Conservation (phyloP, 2,797 vertebrate genomes). For the Crenichthys baileyi region DNA sequence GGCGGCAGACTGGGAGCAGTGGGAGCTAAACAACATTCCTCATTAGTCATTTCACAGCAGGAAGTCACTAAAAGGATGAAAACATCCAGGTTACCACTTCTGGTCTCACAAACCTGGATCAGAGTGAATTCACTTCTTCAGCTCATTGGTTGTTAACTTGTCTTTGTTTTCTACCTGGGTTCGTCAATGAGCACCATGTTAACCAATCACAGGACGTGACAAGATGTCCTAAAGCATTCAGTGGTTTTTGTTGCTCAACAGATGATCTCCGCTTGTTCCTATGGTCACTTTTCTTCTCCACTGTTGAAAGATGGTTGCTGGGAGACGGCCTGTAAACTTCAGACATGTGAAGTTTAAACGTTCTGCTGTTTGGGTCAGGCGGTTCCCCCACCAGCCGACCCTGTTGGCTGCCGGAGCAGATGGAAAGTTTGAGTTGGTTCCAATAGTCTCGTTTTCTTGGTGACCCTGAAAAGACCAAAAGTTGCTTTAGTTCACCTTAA, state of each 20-base stretch:
- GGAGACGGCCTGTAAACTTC: not conserved
- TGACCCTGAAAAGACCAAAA: not conserved
- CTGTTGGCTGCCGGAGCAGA: not conserved
- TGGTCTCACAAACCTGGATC: not conserved
- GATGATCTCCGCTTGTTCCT: not conserved
- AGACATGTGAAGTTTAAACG: not conserved
- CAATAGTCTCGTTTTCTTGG: not conserved
- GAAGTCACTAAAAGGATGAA: not conserved
- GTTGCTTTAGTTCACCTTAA: not conserved
- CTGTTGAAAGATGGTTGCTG: not conserved
- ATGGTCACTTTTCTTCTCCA: not conserved
- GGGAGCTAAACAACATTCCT: not conserved
- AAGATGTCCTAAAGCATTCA: not conserved
- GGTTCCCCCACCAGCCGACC: not conserved
- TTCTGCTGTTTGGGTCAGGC: not conserved
- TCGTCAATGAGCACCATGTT: not conserved
- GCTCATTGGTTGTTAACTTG: not conserved
- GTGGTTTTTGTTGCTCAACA: not conserved
- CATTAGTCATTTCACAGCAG: not conserved
- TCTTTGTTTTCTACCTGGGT: not conserved
- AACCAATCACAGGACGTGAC: not conserved
- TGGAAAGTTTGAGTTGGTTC: not conserved
- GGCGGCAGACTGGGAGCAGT: not conserved
- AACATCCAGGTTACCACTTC: not conserved
- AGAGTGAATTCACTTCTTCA: not conserved